A percentile compares a stretch with the other conserved stretches of the same genome.
Conservation (phyloP, 2,113 vertebrate species). For the Nycticorax nycticorax region DNA sequence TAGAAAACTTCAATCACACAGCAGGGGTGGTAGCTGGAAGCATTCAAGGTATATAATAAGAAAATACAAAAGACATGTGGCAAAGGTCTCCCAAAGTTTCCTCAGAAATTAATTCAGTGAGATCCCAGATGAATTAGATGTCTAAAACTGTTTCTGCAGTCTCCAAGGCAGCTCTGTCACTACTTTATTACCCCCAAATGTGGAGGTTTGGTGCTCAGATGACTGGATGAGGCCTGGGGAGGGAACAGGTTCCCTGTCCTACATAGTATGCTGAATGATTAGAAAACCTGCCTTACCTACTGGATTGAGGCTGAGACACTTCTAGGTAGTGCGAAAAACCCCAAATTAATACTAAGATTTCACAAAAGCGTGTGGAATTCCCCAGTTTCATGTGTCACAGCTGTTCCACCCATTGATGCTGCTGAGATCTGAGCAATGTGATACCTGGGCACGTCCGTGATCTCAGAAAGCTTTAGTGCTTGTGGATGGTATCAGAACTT, state of each 20-base stretch:
- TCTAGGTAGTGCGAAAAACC: neutral
- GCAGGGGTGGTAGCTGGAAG: neutral
- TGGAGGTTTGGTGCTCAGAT: neutral
- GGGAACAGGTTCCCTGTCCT: neutral
- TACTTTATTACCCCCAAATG: neutral
- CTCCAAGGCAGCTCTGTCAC: neutral
- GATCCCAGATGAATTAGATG: neutral
- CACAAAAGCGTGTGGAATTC: neutral
- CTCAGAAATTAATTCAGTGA: neutral
- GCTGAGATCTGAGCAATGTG: neutral
- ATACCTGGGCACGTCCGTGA: fast-evolving
- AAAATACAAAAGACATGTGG: neutral
- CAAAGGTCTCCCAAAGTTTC: neutral
- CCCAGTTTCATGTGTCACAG: neutral
- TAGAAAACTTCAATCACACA: neutral
- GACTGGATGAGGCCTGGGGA: neutral
- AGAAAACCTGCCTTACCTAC: neutral
- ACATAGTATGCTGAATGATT: fast-evolving
- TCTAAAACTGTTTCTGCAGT: neutral
- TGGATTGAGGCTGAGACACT: neutral
- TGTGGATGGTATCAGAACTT: neutral
- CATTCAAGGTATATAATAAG: neutral
- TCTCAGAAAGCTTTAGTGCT: neutral
- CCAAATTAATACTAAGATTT: neutral
- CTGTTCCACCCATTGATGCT: neutral